phyloP scores from a whole-genome alignment of 2,797 vertebrate genomes.

The Semaprochilodus insignis region DNA sequence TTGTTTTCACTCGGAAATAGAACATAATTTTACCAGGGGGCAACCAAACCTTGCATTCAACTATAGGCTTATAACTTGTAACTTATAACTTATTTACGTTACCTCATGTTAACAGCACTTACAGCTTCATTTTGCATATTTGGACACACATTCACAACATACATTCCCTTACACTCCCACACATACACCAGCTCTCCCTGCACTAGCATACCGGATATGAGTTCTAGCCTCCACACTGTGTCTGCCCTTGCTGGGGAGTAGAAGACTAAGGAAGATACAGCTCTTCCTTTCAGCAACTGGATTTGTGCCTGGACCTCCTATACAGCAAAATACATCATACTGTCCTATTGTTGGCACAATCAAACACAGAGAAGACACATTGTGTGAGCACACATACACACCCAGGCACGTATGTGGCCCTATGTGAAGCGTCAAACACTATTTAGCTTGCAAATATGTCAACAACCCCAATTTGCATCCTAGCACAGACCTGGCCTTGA shows the following conservation, averaged over 20 bases:
- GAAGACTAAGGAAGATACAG: background rate
- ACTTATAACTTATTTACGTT: too few relatives aligned
- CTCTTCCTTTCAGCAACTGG: constrained; percentile 17
- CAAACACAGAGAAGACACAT: constrained; percentile 29
- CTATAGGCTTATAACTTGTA: too few relatives aligned
- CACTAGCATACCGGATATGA: background rate
- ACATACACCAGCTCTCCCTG: background rate
- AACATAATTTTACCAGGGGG: too few relatives aligned
- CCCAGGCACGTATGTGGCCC: background rate
- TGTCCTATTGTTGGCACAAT: constrained; percentile 54
- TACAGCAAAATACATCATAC: constrained; percentile 62
- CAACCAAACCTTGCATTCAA: too few relatives aligned
- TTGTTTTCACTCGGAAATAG: too few relatives aligned
- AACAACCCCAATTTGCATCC: background rate
- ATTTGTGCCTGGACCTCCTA: constrained; percentile 58
- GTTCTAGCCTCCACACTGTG: background rate
- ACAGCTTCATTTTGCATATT: too few relatives aligned
- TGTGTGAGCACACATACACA: background rate
- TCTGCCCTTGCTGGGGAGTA: background rate
- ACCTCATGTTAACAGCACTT: too few relatives aligned
- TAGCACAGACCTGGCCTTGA: background rate
- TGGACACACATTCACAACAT: background rate
- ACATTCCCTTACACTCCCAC: background rate
- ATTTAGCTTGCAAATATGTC: constrained; percentile 8
- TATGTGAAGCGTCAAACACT: background rate